Percentiles rank a stretch among this genome's conserved stretches.
phyloP scores from a whole-genome alignment of 2,113 vertebrate species.

The Piprites chloris region DNA sequence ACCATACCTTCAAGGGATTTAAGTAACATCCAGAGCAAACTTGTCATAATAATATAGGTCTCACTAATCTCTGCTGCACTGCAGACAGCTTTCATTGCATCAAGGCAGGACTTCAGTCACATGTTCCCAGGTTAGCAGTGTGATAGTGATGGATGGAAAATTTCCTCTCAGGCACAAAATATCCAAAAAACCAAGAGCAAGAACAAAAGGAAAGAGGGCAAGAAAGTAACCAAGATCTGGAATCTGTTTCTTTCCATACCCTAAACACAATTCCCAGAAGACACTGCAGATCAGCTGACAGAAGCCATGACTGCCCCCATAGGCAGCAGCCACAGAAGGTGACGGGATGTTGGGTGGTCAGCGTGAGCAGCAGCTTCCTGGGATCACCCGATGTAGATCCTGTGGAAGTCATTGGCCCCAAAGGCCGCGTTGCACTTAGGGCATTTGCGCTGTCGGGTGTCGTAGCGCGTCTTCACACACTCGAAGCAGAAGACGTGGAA shows the following conservation, averaged over 20 bases:
- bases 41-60: not conserved
- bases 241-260: not conserved
- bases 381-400: slow-evolving; percentile 92
- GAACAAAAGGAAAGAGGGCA: not conserved
- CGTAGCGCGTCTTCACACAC: slow-evolving; percentile 93
- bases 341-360: not conserved
- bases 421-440: slow-evolving; percentile 97
- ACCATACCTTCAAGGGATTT: not conserved
- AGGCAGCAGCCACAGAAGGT: not conserved
- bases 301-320: not conserved
- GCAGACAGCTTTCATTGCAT: not conserved
- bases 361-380: not conserved
- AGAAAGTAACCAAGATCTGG: not conserved
- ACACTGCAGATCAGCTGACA: not conserved
- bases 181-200: not conserved
- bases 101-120: not conserved
- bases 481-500: slow-evolving; percentile 98
- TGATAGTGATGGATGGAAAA: not conserved
- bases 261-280: not conserved
- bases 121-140: not conserved
- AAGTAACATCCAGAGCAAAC: not conserved
- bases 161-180: not conserved
- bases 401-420: slow-evolving; percentile 95
- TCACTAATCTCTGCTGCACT: not conserved
- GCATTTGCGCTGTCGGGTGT: slow-evolving; percentile 95